phyloP scores from a whole-genome alignment of 1,140 invertebrate species.

The Medauroidea extradentata region DNA sequence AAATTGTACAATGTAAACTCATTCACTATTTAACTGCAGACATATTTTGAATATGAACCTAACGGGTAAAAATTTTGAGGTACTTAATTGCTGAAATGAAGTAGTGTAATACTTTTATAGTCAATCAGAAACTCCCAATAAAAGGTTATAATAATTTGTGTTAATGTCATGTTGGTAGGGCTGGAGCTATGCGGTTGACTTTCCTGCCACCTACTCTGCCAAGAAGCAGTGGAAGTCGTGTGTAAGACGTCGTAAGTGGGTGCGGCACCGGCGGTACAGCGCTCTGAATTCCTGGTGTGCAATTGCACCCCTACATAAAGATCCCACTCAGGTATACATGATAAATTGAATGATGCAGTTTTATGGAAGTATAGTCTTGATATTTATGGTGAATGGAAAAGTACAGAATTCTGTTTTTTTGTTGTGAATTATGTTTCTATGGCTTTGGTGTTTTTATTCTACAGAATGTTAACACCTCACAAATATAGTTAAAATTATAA shows the following conservation, averaged over 20 bases:
- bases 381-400: background rate
- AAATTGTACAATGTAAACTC: too few species aligned
- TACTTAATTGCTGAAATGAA: too few species aligned
- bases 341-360: background rate
- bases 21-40: too few species aligned
- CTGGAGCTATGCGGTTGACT: constrained; percentile 93
- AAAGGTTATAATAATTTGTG: too few species aligned
- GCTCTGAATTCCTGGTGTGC: constrained; percentile 89
- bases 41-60: too few species aligned
- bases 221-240: constrained; percentile 87
- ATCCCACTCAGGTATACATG: constrained; percentile 65
- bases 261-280: constrained; percentile 78
- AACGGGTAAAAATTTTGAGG: too few species aligned
- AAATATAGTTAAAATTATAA: too few species aligned
- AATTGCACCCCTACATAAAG: constrained; percentile 80
- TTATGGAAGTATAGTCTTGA: background rate
- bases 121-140: too few species aligned
- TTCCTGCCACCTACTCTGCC: constrained; percentile 76
- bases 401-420: constrained; percentile 21
- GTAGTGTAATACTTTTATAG: too few species aligned
- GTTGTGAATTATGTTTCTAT: too few species aligned
- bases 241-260: constrained; percentile 85
- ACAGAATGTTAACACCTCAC: too few species aligned
- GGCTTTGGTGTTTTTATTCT: too few species aligned
- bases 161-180: constrained; percentile 48